Conservation (phyloP, 2,113 vertebrate species). For the Picathartes gymnocephalus region DNA sequence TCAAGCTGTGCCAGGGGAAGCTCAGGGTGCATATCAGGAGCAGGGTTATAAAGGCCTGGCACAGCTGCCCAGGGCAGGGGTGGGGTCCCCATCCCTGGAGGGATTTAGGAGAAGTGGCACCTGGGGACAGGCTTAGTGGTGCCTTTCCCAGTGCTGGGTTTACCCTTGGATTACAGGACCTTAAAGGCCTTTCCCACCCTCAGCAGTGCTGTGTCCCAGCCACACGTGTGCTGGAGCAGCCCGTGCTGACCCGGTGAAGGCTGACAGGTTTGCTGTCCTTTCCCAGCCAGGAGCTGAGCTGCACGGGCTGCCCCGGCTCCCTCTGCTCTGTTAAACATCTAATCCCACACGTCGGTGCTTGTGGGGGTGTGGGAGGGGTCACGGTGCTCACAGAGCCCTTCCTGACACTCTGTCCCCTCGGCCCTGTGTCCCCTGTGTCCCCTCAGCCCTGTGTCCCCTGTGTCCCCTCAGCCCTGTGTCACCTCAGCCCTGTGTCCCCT, state of each 20-base stretch:
- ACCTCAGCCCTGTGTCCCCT: background rate
- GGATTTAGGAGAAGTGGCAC: background rate
- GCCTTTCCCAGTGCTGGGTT: background rate
- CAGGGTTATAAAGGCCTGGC: background rate
- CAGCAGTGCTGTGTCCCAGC: too few relatives aligned
- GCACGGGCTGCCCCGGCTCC: background rate
- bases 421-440: background rate
- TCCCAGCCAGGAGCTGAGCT: background rate
- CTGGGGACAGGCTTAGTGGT: background rate
- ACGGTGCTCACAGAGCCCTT: background rate
- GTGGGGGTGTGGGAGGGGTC: background rate
- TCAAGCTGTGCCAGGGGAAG: background rate
- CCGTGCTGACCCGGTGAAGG: background rate
- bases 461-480: background rate
- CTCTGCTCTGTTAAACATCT: background rate
- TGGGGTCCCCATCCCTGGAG: background rate
- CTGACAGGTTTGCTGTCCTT: background rate
- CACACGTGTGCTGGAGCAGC: background rate
- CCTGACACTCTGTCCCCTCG: background rate
- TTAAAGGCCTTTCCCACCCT: background rate
- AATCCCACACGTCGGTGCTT: rapidly evolving
- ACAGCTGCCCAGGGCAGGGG: background rate
- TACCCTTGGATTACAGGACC: too few relatives aligned
- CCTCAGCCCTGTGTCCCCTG: too few relatives aligned
- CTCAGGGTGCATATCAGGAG: rapidly evolving